A percentile compares a stretch with the other conserved stretches of the same genome.
These are phyloP conservation scores for Zosterops hypoxanthus DNA, from an alignment of 2,113 vertebrate genomes.

Conservation along the genomic window DNA sequence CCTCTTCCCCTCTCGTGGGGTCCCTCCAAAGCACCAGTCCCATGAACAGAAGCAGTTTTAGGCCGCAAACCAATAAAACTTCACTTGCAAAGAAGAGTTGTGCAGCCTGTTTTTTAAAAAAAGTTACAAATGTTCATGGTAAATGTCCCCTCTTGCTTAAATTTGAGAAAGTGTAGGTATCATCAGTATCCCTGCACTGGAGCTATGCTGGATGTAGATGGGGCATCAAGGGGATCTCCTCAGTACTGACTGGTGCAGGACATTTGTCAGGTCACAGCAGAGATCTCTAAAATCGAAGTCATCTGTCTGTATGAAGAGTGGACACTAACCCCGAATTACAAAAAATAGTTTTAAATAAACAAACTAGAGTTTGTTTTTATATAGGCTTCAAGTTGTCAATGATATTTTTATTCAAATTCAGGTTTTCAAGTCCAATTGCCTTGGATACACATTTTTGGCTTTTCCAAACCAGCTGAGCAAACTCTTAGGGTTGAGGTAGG, in stretches of 20 bases:
- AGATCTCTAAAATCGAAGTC: not conserved
- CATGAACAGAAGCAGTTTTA: not conserved
- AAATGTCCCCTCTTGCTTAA: not conserved
- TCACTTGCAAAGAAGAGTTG: not conserved
- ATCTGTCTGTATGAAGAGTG: not conserved
- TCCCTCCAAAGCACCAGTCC: not conserved
- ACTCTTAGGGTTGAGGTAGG: not conserved
- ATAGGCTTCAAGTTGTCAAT: not conserved
- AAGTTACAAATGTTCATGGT: accelerated
- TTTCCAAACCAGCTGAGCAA: not conserved
- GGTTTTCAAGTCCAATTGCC: not conserved
- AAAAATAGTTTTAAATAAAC: not conserved
- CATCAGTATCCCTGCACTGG: not conserved
- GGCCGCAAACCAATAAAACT: not conserved
- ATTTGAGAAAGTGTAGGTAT: not conserved
- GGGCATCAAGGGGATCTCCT: not conserved
- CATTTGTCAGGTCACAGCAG: not conserved
- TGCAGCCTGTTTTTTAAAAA: not conserved
- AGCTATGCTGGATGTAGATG: not conserved
- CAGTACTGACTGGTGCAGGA: not conserved
- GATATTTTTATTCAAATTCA: not conserved
- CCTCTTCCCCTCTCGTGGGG: not conserved
- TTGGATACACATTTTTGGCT: not conserved
- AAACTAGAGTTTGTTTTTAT: not conserved
- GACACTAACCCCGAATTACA: accelerated